phyloP scores from a whole-genome alignment of 2,113 vertebrate species.

The Lepus timidus region DNA sequence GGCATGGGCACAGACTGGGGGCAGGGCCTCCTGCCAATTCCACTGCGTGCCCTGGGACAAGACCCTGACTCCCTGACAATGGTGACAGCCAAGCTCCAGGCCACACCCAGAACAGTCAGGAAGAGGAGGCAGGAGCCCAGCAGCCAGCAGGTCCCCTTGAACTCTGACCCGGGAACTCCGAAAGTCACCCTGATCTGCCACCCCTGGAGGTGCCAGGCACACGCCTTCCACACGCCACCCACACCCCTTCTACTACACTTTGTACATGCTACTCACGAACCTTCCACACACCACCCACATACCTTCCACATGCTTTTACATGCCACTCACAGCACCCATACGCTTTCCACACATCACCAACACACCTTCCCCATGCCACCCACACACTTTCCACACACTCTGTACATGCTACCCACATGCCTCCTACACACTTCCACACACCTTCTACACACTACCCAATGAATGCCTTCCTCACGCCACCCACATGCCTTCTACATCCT shows the following conservation, averaged over 20 bases:
- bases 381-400: neutral
- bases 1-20: neutral
- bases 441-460: neutral
- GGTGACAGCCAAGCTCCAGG: neutral
- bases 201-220: neutral
- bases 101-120: neutral
- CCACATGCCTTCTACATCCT: neutral
- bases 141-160: neutral
- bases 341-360: too few relatives aligned
- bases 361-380: neutral
- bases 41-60: neutral
- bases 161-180: neutral
- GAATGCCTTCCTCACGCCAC: neutral
- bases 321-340: neutral
- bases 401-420: neutral
- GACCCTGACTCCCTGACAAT: neutral
- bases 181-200: neutral
- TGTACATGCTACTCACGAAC: neutral
- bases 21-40: neutral
- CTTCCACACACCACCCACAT: neutral
- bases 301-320: fast-evolving
- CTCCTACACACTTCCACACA: neutral
- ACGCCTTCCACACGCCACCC: neutral
- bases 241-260: neutral
- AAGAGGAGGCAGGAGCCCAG: neutral